phyloP scores from a whole-genome alignment of 1,140 invertebrate species.

The Drosophila nebulosa region DNA sequence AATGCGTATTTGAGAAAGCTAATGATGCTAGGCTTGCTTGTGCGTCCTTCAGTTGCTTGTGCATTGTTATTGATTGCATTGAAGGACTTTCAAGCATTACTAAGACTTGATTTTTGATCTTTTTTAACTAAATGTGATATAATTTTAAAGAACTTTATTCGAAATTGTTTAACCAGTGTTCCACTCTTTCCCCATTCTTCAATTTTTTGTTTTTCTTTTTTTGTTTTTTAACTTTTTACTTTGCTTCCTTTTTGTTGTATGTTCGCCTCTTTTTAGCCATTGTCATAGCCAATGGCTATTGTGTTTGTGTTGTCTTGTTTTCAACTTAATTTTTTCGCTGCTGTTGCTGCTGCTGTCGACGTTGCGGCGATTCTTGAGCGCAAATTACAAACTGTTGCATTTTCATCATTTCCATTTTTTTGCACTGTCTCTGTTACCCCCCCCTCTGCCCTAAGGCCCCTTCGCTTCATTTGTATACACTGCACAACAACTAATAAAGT shows the following conservation, averaged over 20 bases:
- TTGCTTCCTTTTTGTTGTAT: background rate
- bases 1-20: too few species aligned
- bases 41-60: too few species aligned
- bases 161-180: too few species aligned
- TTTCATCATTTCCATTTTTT: background rate
- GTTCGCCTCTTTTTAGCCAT: slow-evolving; percentile 8
- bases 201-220: background rate
- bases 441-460: background rate
- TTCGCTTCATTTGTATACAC: background rate
- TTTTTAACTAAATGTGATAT: too few species aligned
- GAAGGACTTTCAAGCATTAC: too few species aligned
- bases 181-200: too few species aligned
- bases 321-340: slow-evolving; percentile 22
- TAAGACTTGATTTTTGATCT: too few species aligned
- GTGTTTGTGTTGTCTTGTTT: slow-evolving; percentile 14
- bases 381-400: slow-evolving; percentile 51
- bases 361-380: slow-evolving; percentile 25
- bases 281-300: slow-evolving; percentile 32
- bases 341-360: background rate
- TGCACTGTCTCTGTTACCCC: background rate
- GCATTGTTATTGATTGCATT: too few species aligned
- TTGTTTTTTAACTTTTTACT: background rate
- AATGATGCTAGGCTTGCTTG: too few species aligned
- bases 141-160: too few species aligned
- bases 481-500: background rate